Percentiles rank a stretch among this genome's conserved stretches.
These are phyloP conservation scores for Oreochromis grahami DNA, from an alignment of 2,797 vertebrate genomes.

Conservation along the genomic window DNA sequence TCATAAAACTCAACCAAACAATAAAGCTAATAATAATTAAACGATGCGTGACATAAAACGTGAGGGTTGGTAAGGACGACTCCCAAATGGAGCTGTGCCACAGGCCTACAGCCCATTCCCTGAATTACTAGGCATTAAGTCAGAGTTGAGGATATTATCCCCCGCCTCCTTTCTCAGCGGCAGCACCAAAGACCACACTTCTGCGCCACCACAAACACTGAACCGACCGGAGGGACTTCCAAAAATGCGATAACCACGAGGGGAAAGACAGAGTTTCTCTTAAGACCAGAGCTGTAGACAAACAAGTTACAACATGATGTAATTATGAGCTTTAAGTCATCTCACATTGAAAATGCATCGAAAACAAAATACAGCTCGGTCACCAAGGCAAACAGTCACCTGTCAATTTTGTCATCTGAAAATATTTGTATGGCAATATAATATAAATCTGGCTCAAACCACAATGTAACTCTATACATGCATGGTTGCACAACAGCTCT, in stretches of 20 bases:
- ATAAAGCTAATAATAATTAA: not conserved
- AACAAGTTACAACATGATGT: not conserved
- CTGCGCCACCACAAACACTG: constrained; percentile 12
- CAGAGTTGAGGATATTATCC: constrained; percentile 54
- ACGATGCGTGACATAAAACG: not conserved
- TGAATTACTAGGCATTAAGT: constrained; percentile 27
- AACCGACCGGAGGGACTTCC: not conserved
- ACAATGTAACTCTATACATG: constrained; percentile 62
- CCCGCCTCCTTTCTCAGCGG: constrained; percentile 25
- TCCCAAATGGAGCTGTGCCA: not conserved
- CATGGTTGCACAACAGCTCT: constrained; percentile 64
- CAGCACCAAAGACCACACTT: not conserved
- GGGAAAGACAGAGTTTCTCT: not conserved
- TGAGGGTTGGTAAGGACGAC: not conserved
- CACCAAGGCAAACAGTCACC: constrained; percentile 49
- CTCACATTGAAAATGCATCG: not conserved
- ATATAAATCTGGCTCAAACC: constrained; percentile 59
- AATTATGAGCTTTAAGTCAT: not conserved
- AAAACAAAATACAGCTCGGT: not conserved
- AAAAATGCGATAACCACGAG: not conserved
- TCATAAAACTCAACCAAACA: not conserved
- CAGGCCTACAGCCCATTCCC: not conserved
- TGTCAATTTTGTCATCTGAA: constrained; percentile 53
- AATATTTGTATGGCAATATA: constrained; percentile 59
- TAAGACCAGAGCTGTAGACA: not conserved